Evolutionary conservation across 2,113 vertebrate species (phyloP), one percentile per base, ranked within the genome.

Genomic region (Lonchura striata): DNA sequence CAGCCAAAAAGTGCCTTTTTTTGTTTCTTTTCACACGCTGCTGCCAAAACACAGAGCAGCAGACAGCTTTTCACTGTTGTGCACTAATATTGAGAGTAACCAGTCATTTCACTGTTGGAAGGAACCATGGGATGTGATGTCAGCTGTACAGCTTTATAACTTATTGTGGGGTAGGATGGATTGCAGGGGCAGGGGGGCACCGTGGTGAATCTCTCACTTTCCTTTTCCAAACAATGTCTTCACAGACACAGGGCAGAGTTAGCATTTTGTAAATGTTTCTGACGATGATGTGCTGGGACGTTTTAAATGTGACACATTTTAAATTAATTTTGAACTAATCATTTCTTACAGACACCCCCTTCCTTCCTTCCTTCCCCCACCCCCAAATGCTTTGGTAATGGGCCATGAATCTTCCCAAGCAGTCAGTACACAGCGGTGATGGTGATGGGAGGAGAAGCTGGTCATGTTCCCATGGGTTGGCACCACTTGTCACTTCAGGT

Each of bases 1-100:
- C 95, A 98, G 98, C 98, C 98, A 97, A 96, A 94, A 98, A 99
- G 99, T 99, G 99, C 99, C 99, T 99, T 98, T 98, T 97, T 91
- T 95, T 88, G 86, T 97, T 91, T 59, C 57, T 57, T 97, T 89
- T 92, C 83, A 74, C 91, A 33, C 69, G 1, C 86, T 84, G 84
- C 87, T 97, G 95, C 88, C 6, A 33, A 94, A 95, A 74, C 90
- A 74, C n/a, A 24, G 76, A 66, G 92, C 77, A 94, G 91, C 93
- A 89, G 93, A 85, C 72, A 69, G 80, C 92, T 86, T 89, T 85
- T 93, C 94, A 69, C 71, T 72, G 77, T 94, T 57, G 84, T 86
- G 77, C 95, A 71, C 96, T 94, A 95, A 89, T 95, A 87, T 77
- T 90, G 81, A 71, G 69, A 93, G 77, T 77, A 60, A 93, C 24